phyloP scores from a whole-genome alignment of 2,888 invertebrate species.

The Boloria selene region DNA sequence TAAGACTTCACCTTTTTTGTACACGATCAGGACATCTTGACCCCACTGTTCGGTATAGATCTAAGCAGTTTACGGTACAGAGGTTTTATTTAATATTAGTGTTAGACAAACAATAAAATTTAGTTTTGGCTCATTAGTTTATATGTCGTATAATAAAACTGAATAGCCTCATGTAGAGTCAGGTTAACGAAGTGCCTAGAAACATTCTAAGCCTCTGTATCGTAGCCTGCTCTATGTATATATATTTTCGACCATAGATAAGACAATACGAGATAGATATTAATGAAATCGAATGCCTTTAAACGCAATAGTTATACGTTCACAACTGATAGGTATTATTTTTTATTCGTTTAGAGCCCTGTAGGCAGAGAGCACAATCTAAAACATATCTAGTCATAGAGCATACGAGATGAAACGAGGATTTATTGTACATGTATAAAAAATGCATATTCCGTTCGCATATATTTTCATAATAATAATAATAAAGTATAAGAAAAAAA shows the following conservation, averaged over 20 bases:
- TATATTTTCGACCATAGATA: conserved; percentile 77
- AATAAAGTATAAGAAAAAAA: conserved; percentile 44
- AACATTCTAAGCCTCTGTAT: conserved; percentile 23
- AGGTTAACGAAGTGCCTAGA: conserved; percentile 34
- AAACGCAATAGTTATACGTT: conserved; percentile 77
- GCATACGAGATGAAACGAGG: conserved; percentile 52
- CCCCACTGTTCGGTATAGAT: conserved; percentile 24
- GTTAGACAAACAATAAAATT: conserved; percentile 21
- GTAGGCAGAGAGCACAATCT: conserved; percentile 68
- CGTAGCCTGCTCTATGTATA: conserved; percentile 32
- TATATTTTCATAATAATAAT: conserved; percentile 65
- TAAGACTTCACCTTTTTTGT: conserved; percentile 10
- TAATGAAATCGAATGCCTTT: conserved; percentile 70
- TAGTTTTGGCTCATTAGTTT: conserved; percentile 21
- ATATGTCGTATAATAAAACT: conserved; percentile 13
- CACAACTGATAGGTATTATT: conserved; percentile 72
- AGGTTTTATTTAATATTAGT: conserved; percentile 16
- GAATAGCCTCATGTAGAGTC: conserved; percentile 20
- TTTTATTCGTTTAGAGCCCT: conserved; percentile 67
- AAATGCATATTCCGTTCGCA: conserved; percentile 68
- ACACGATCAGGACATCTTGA: conserved; percentile 28
- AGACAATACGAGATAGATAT: conserved; percentile 80
- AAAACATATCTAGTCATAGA: conserved; percentile 81
- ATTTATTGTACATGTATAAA: conserved; percentile 71
- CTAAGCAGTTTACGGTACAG: conserved; percentile 27